Conservation (phyloP, 2,113 vertebrate species). For the Catharus minimus region DNA sequence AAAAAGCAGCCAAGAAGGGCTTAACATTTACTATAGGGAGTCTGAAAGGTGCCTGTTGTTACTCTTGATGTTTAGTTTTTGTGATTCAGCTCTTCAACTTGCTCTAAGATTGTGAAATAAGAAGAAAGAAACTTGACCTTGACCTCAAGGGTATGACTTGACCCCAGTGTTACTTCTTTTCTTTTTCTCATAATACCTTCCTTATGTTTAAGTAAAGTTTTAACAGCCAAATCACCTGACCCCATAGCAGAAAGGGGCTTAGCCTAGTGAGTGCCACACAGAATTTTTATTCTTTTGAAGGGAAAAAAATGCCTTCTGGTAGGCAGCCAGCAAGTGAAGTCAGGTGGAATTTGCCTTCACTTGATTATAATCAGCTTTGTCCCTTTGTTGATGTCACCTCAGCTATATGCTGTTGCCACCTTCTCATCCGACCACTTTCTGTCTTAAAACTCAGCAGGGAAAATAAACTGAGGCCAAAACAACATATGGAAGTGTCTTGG, state of each 20-base stretch:
- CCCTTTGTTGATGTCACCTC: background rate
- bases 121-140: constrained; percentile 2
- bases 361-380: constrained; percentile 35
- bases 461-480: background rate
- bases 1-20: background rate
- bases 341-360: constrained; percentile 21
- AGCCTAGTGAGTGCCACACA: background rate
- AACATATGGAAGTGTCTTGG: background rate
- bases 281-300: background rate
- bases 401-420: background rate
- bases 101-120: background rate
- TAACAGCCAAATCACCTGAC: background rate
- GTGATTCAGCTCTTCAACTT: background rate
- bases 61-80: background rate
- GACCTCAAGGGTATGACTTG: background rate
- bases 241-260: background rate
- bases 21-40: background rate
- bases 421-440: background rate
- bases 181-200: background rate
- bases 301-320: background rate
- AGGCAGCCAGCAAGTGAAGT: background rate
- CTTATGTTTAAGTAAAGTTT: background rate
- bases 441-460: background rate
- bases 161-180: background rate
- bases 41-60: background rate